These are phyloP conservation scores for Drosophila triauraria DNA, from an alignment of 1,140 invertebrate genomes.

Conservation along the genomic window DNA sequence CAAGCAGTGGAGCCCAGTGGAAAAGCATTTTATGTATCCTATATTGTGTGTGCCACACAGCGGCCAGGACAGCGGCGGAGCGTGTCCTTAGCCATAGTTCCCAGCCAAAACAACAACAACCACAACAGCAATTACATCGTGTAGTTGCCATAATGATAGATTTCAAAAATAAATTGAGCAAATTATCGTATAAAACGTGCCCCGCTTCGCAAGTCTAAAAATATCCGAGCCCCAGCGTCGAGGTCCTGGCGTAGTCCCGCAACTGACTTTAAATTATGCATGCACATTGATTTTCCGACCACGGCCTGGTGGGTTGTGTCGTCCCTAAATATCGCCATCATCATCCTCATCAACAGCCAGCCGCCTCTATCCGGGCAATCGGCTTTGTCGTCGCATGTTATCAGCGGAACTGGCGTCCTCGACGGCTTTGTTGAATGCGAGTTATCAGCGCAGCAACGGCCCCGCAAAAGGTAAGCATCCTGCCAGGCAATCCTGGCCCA, in stretches of 20 bases:
- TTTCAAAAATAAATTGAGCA: slow-evolving; percentile 78
- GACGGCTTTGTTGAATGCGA: slow-evolving; percentile 79
- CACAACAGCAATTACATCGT: slow-evolving; percentile 64
- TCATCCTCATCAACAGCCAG: slow-evolving; percentile 45
- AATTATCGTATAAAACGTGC: slow-evolving; percentile 76
- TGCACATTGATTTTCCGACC: slow-evolving; percentile 77
- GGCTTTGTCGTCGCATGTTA: slow-evolving; percentile 73
- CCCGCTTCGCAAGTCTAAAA: slow-evolving; percentile 63
- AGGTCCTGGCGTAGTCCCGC: slow-evolving; percentile 37
- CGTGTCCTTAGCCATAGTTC: slow-evolving; percentile 54
- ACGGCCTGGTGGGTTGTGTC: slow-evolving; percentile 27
- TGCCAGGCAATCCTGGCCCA: neutral
- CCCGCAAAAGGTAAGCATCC: slow-evolving; percentile 71
- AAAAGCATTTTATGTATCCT: slow-evolving; percentile 82
- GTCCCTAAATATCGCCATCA: slow-evolving; percentile 29
- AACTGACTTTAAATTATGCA: slow-evolving; percentile 79
- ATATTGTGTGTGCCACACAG: slow-evolving; percentile 67
- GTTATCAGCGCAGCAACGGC: slow-evolving; percentile 76
- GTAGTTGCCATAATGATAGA: slow-evolving; percentile 79
- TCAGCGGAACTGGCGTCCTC: slow-evolving; percentile 71
- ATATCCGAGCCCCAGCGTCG: slow-evolving; percentile 22
- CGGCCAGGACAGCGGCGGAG: slow-evolving; percentile 9
- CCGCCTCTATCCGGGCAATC: slow-evolving; percentile 62
- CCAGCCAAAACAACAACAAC: slow-evolving; percentile 24
- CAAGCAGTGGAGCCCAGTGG: slow-evolving; percentile 32